Conservation (phyloP, 2,888 invertebrate genomes). For the Eupithecia pulchellata region DNA sequence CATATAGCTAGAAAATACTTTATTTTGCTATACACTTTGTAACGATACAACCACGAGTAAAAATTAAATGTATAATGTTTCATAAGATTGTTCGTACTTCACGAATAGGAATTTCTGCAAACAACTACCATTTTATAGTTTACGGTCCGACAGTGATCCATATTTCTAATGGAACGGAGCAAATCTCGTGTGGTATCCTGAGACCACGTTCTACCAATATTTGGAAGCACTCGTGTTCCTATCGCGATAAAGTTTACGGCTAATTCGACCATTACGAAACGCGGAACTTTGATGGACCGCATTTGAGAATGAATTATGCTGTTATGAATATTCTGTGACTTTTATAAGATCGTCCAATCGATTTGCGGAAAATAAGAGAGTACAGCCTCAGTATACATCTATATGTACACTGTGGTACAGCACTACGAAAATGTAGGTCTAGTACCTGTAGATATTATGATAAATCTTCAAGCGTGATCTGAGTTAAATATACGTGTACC, state of each 20-base stretch:
- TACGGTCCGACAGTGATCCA: slow-evolving; percentile 47
- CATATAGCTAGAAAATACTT: too few species aligned
- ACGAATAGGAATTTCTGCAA: neutral
- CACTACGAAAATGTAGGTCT: too few species aligned
- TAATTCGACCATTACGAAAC: slow-evolving; percentile 52
- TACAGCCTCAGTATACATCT: too few species aligned
- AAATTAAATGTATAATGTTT: neutral
- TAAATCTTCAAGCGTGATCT: too few species aligned
- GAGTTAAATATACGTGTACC: too few species aligned
- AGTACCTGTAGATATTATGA: neutral
- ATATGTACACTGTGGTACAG: too few species aligned
- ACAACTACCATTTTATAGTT: neutral
- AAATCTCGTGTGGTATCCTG: slow-evolving; percentile 64
- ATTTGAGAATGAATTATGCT: neutral
- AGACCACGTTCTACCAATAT: slow-evolving; percentile 78
- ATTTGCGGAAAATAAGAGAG: neutral
- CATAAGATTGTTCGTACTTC: neutral
- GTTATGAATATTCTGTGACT: neutral
- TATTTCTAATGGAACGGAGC: slow-evolving; percentile 60
- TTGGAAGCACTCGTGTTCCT: slow-evolving; percentile 67
- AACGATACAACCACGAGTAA: neutral
- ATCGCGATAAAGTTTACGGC: slow-evolving; percentile 72
- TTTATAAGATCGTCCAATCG: neutral
- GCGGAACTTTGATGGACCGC: too few species aligned
- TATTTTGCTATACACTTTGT: too few species aligned